Evolutionary conservation across 2,888 invertebrate species (phyloP).

Genomic region (Scrobipalpa costella): DNA sequence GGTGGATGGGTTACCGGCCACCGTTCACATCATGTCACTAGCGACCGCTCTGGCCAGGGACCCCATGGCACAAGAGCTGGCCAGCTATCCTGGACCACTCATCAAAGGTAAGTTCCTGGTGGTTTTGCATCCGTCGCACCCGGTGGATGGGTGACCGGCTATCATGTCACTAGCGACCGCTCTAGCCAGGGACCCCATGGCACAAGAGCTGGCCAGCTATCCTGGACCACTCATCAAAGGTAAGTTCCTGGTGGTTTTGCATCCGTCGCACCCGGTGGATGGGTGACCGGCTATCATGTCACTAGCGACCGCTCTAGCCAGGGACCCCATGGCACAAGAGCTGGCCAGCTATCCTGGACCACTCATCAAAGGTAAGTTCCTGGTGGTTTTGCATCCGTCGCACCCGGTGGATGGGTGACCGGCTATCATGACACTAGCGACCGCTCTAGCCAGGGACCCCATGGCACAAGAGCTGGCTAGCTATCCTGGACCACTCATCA

Average conservation of each 20-base stretch:
- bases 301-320: conserved; percentile 71
- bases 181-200: conserved; percentile 78
- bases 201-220: conserved; percentile 84
- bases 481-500: conserved; percentile 92
- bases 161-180: conserved; percentile 83
- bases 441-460: conserved; percentile 75
- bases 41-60: conserved; percentile 75
- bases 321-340: conserved; percentile 83
- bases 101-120: conserved; percentile 83
- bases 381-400: conserved; percentile 89
- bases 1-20: conserved; percentile 88
- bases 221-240: conserved; percentile 91
- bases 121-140: conserved; percentile 88
- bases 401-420: conserved; percentile 90
- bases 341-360: conserved; percentile 91
- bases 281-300: conserved; percentile 88
- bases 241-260: conserved; percentile 84
- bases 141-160: conserved; percentile 89
- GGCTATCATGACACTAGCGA: conserved; percentile 85
- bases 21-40: conserved; percentile 87
- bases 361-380: conserved; percentile 81
- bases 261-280: conserved; percentile 89
- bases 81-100: conserved; percentile 91
- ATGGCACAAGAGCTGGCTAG: conserved; percentile 83
- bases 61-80: conserved; percentile 83